A percentile compares a stretch with the other conserved stretches of the same genome.
Evolutionary conservation across 2,888 invertebrate species (phyloP).

Genomic region (Drosophila neonasuta): DNA sequence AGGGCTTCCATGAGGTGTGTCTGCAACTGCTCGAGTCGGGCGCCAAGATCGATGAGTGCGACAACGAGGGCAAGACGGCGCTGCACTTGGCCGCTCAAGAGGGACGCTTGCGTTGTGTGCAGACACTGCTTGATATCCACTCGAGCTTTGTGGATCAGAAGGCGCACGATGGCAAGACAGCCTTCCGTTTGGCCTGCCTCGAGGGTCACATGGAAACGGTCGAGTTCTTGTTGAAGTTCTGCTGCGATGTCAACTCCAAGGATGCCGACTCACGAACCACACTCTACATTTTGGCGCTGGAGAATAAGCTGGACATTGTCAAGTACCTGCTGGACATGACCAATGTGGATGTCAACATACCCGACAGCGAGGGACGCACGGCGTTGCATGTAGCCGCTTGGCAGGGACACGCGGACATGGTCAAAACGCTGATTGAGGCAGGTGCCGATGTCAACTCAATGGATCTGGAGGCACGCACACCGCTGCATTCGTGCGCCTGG

Average conservation of each 20-base stretch:
- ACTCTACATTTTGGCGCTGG: constrained; percentile 94
- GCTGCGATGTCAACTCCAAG: constrained; percentile 92
- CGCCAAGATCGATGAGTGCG: constrained; percentile 93
- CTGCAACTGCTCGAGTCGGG: constrained; percentile 88
- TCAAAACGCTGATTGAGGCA: constrained; percentile 87
- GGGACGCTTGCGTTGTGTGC: constrained; percentile 86
- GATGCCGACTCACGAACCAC: constrained; percentile 97
- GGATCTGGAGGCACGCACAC: constrained; percentile 93
- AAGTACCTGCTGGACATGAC: constrained; percentile 90
- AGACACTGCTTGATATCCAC: constrained; percentile 87
- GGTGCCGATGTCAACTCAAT: constrained; percentile 92
- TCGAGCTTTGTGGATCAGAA: constrained; percentile 91
- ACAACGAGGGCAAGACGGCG: constrained; percentile 95
- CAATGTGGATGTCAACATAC: constrained; percentile 90
- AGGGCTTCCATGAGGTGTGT: constrained; percentile 85
- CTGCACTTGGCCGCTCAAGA: constrained; percentile 95
- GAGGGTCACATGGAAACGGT: constrained; percentile 88
- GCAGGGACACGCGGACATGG: constrained; percentile 98
- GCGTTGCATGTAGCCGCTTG: constrained; percentile 95
- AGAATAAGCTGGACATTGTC: constrained; percentile 92
- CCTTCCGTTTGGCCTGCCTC: constrained; percentile 85
- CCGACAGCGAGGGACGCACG: constrained; percentile 95
- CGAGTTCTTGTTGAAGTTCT: constrained; percentile 86
- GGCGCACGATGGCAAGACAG: constrained; percentile 95
- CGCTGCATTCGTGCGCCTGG: constrained; percentile 97